Conservation (phyloP, 2,797 vertebrate genomes). For the Limnodromus scolopaceus region DNA sequence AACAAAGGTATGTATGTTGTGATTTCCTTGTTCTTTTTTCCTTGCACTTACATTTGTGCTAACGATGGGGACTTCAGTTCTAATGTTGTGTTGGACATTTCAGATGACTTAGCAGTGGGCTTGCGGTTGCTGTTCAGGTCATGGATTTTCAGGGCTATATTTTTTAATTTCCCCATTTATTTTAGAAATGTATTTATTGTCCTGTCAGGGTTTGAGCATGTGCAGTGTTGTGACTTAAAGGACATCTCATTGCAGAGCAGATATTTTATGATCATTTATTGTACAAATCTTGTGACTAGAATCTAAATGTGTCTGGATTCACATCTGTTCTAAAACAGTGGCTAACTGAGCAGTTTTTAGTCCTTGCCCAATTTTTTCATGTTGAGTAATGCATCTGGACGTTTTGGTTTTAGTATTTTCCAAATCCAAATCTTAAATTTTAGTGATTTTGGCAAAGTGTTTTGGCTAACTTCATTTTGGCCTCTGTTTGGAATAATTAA, state of each 20-base stretch:
- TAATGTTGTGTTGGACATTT: not conserved
- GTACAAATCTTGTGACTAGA: not conserved
- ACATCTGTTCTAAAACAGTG: not conserved
- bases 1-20: slow-evolving; percentile 80
- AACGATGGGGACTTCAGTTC: not conserved
- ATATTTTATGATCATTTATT: not conserved
- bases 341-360: not conserved
- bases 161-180: not conserved
- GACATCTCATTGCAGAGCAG: not conserved
- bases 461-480: not conserved
- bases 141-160: not conserved
- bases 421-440: not conserved
- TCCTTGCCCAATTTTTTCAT: not conserved
- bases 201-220: not conserved
- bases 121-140: not conserved
- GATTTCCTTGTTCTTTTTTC: not conserved
- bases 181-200: not conserved
- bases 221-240: not conserved
- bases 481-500: not conserved
- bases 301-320: not conserved
- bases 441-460: not conserved
- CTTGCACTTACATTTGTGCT: not conserved
- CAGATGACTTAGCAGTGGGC: not conserved
- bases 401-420: not conserved
- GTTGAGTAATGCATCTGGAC: not conserved